Evolutionary conservation across 2,797 vertebrate species (phyloP).

Genomic region (Pelodytes ibericus): DNA sequence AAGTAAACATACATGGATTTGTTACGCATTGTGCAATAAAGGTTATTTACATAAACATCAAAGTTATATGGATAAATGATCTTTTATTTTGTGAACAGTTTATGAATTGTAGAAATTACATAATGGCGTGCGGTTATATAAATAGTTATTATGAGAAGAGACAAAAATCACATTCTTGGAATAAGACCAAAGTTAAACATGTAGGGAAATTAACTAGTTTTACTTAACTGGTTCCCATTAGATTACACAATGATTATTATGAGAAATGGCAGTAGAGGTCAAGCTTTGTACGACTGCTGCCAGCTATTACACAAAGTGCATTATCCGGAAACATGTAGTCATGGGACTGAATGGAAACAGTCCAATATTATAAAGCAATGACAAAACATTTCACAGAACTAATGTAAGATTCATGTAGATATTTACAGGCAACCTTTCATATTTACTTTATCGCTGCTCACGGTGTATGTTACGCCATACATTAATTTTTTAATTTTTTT

Average conservation of each 20-base stretch:
- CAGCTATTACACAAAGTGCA: neutral
- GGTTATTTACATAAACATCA: too few relatives aligned
- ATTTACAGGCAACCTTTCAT: neutral
- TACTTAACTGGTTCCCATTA: neutral
- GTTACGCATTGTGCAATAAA: too few relatives aligned
- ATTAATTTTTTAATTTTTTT: neutral
- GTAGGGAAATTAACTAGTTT: constrained; percentile 1
- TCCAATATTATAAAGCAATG: neutral
- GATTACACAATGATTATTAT: constrained; percentile 11
- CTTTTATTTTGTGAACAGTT: neutral
- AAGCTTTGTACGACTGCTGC: neutral
- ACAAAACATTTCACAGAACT: neutral
- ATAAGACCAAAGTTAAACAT: neutral
- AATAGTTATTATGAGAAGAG: neutral
- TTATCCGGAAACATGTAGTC: neutral
- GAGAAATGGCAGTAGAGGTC: neutral
- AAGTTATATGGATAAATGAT: neutral
- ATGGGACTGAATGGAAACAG: neutral
- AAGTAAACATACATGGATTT: too few relatives aligned
- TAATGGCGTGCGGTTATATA: neutral
- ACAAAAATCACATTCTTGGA: neutral
- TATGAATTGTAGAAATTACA: neutral
- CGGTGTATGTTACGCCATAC: neutral
- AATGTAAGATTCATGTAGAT: neutral
- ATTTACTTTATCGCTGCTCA: neutral